Evolutionary conservation across 92 coral and sea anemone species (phyloP).

Genomic region (Chrysogorgia sp.): DNA sequence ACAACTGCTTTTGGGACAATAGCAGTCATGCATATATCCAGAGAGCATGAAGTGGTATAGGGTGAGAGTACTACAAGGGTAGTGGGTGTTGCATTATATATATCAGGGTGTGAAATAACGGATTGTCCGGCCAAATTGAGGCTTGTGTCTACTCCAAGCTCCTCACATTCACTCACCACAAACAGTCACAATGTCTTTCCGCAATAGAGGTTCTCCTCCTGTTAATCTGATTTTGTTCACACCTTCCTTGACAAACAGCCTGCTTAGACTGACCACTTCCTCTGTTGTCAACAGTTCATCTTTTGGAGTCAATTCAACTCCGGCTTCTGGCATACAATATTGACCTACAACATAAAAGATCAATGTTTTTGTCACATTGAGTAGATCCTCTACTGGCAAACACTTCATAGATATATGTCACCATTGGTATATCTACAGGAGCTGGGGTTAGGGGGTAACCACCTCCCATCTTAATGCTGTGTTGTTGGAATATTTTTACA

Average conservation of each 20-base stretch:
- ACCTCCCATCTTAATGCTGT: background rate
- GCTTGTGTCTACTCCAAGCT: background rate
- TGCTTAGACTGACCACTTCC: constrained; percentile 77
- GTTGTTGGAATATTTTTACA: too few relatives aligned
- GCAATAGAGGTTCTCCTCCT: constrained; percentile 93
- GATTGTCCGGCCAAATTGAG: background rate
- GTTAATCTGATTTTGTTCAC: constrained; percentile 89
- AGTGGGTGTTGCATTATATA: background rate
- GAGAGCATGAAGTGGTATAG: too few relatives aligned
- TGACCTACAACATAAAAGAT: constrained; percentile 70
- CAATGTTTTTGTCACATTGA: background rate
- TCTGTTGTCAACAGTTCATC: constrained; percentile 71
- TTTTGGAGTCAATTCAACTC: constrained; percentile 76
- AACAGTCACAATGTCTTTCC: constrained; percentile 85
- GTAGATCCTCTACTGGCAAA: too few relatives aligned
- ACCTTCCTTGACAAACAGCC: constrained; percentile 89
- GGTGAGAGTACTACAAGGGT: too few relatives aligned
- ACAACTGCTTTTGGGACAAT: too few relatives aligned
- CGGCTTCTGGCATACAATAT: constrained; percentile 98
- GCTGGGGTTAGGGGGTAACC: too few relatives aligned
- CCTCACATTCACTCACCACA: constrained; percentile 75
- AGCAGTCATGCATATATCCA: too few relatives aligned
- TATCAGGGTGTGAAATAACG: background rate
- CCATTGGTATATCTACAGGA: too few relatives aligned
- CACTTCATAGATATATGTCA: too few relatives aligned